Conservation (phyloP, 2,797 vertebrate species). For the Sebastes kiyomatsui region DNA sequence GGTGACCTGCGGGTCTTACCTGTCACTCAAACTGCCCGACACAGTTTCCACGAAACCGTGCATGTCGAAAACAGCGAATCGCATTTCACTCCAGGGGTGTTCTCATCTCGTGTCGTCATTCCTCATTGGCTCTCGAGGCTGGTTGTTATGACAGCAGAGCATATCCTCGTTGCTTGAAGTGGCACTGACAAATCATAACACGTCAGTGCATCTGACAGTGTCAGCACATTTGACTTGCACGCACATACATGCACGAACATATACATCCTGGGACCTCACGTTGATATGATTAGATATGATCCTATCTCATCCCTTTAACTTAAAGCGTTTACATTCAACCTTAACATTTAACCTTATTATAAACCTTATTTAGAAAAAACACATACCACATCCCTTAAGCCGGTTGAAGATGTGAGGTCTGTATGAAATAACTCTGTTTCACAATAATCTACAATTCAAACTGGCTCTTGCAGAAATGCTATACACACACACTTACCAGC, state of each 20-base stretch:
- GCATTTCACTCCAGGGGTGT: slow-evolving; percentile 59
- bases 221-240: slow-evolving; percentile 61
- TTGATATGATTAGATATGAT: slow-evolving; percentile 45
- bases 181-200: slow-evolving; percentile 70
- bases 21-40: slow-evolving; percentile 66
- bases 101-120: slow-evolving; percentile 54
- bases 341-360: slow-evolving; percentile 1
- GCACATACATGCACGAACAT: not conserved
- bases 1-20: slow-evolving; percentile 69
- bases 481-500: slow-evolving; percentile 36
- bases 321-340: slow-evolving; percentile 3
- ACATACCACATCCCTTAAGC: not conserved
- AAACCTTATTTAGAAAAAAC: not conserved
- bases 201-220: slow-evolving; percentile 57
- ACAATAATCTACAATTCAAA: slow-evolving; percentile 3
- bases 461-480: not conserved
- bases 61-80: slow-evolving; percentile 45
- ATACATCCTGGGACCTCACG: slow-evolving; percentile 12
- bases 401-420: not conserved
- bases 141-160: slow-evolving; percentile 70
- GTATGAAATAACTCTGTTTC: not conserved
- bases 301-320: slow-evolving; percentile 5
- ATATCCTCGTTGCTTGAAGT: slow-evolving; percentile 49
- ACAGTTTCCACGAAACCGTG: slow-evolving; percentile 33
- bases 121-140: slow-evolving; percentile 53